Evolutionary conservation across 2,888 invertebrate species (phyloP), one percentile per base, ranked within the genome.

Genomic region (Pedicia rivosa): DNA sequence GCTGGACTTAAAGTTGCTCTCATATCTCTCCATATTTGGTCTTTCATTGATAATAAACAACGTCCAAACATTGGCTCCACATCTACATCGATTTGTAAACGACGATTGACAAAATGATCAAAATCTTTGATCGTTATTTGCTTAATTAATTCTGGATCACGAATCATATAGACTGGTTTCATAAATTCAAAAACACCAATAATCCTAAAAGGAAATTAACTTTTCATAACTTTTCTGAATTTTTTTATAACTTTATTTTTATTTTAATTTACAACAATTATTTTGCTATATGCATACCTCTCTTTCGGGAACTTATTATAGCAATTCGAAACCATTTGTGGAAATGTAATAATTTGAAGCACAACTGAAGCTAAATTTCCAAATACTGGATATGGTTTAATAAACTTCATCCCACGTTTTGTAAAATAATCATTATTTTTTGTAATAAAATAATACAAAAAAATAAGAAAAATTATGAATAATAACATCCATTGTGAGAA

Each of bases 21-120:
- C 53, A 56, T 53, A 25, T 53, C 47, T 19, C 47, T 43, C 56
- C 56, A 56, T 43, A 47, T 43, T 7, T 46, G 24, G 27, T 39
- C 40, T 26, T 38, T 25, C 27, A 46, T 17, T 9, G 13, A 9
- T 31, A 43, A 36, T 13, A 44, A 9, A 3, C 29, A 19, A 16
- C 40, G 41, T 4, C 40, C 38, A 14, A 43, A 39, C 2, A 43
- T n/a, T 14, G 38, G 32, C 8, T 38, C 29, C 5, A 24, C 25
- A 35, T 36, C 28, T 10, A 10, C 25, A n/a, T 20, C 25, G 10
- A 25, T 43, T 40, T 36, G 42, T 5, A 17, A 16, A n/a, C 31
- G 31, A 31, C 12, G 31, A 12, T 31, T 19, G 17, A 17, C 17
- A 9, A 31, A 31, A 31, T 31, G 19, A n/a, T 17, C 19, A 12